Conservation (phyloP, 2,888 invertebrate genomes). For the Apamea sordens region DNA sequence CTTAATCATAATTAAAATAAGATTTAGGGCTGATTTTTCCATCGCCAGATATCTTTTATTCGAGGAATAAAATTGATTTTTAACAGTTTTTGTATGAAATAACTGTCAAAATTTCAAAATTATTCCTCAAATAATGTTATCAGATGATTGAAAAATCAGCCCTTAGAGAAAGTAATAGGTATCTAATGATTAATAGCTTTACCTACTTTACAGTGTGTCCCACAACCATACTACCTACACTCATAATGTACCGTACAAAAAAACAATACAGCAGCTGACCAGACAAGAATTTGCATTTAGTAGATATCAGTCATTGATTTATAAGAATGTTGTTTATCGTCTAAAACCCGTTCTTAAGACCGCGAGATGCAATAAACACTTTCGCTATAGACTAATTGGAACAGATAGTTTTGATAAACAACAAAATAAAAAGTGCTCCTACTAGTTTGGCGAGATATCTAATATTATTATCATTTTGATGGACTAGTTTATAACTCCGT, state of each 20-base stretch:
- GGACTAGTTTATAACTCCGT: neutral
- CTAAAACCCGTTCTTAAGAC: conserved; percentile 15
- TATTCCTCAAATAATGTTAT: too few relatives aligned
- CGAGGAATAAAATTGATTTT: too few relatives aligned
- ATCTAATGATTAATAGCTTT: neutral
- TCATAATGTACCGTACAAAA: neutral
- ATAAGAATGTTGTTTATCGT: neutral
- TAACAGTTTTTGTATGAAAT: too few relatives aligned
- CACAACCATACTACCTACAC: neutral
- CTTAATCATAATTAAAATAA: neutral
- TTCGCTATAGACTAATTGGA: conserved; percentile 30
- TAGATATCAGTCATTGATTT: neutral
- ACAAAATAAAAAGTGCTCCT: conserved; percentile 40
- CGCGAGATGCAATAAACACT: conserved; percentile 29
- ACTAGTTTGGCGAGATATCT: conserved; percentile 25
- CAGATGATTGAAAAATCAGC: too few relatives aligned
- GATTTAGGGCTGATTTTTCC: neutral
- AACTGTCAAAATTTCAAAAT: too few relatives aligned
- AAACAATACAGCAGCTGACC: neutral
- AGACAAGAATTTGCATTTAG: neutral
- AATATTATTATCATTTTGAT: neutral
- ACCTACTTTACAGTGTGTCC: neutral
- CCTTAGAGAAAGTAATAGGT: neutral
- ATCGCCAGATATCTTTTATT: too few relatives aligned
- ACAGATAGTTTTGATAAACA: conserved; percentile 8